phyloP scores from a whole-genome alignment of 2,888 invertebrate genomes.

The Aplocera efformata region DNA sequence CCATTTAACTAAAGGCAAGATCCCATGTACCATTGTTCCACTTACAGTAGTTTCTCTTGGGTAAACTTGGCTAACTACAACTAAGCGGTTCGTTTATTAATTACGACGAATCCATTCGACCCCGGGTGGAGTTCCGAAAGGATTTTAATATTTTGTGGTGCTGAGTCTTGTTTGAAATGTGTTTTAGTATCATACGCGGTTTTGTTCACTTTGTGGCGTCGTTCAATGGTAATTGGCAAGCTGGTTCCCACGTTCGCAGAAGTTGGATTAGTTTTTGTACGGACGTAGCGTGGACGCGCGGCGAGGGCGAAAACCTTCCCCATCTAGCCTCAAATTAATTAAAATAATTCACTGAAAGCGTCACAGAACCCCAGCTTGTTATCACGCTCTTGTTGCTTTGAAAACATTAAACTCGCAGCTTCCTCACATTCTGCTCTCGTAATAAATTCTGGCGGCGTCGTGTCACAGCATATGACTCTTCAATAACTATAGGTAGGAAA shows the following conservation, averaged over 20 bases:
- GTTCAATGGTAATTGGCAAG: constrained; percentile 32
- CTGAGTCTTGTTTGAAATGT: constrained; percentile 26
- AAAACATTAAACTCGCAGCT: constrained; percentile 38
- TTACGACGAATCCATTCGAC: constrained; percentile 29
- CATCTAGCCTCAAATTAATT: constrained; percentile 49
- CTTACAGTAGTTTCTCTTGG: constrained; percentile 29
- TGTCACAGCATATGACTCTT: constrained; percentile 36
- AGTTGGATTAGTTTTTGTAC: constrained; percentile 44
- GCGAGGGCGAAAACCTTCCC: constrained; percentile 29
- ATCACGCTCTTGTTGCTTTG: constrained; percentile 45
- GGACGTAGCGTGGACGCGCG: constrained; percentile 23
- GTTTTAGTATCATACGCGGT: constrained; percentile 17
- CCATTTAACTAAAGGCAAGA: constrained; percentile 23
- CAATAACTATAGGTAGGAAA: constrained; percentile 21
- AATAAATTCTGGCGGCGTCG: constrained; percentile 37
- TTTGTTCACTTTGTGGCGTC: constrained; percentile 24
- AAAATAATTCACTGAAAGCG: constrained; percentile 52
- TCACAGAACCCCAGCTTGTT: constrained; percentile 49
- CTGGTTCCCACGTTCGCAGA: constrained; percentile 28
- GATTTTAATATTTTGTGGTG: constrained; percentile 30
- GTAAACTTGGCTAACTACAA: constrained; percentile 30
- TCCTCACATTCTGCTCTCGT: constrained; percentile 21
- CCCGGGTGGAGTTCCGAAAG: constrained; percentile 20
- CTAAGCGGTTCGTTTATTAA: constrained; percentile 32
- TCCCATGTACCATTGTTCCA: constrained; percentile 27